Percentiles rank a stretch among this genome's conserved stretches.
phyloP scores from a whole-genome alignment of 2,797 vertebrate species.

The Cirrhinus molitorella region DNA sequence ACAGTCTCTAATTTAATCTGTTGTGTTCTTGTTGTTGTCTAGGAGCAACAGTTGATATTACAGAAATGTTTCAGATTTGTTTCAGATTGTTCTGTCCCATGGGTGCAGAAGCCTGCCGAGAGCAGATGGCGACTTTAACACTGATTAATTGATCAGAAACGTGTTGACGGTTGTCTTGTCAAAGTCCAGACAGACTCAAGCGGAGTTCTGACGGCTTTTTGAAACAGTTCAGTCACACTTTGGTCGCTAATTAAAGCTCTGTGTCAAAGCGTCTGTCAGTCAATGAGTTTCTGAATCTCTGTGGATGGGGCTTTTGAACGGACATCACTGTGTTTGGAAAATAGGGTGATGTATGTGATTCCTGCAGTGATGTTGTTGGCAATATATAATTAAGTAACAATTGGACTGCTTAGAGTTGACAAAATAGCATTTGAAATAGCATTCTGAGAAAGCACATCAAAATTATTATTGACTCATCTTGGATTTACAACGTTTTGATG shows the following conservation, averaged over 20 bases:
- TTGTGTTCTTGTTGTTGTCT: background rate
- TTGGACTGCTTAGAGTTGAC: background rate
- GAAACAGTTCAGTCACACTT: slow-evolving; percentile 2
- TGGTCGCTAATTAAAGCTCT: slow-evolving; percentile 23
- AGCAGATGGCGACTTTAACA: slow-evolving; percentile 41
- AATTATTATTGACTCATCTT: background rate
- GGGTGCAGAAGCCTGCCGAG: background rate
- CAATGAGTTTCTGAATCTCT: background rate
- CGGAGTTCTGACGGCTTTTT: background rate
- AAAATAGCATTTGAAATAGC: background rate
- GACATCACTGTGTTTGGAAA: background rate
- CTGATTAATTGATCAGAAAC: slow-evolving; percentile 35
- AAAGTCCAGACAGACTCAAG: slow-evolving; percentile 18
- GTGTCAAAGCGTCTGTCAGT: slow-evolving; percentile 16
- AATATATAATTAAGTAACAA: background rate
- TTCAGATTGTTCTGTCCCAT: background rate
- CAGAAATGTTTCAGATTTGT: background rate
- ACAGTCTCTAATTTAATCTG: background rate
- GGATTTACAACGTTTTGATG: background rate
- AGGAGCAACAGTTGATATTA: background rate
- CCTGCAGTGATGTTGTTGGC: background rate
- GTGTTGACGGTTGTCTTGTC: slow-evolving; percentile 22
- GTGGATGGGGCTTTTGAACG: background rate
- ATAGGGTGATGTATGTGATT: background rate
- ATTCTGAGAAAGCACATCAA: background rate